These are phyloP conservation scores for Sphyrna mokarran DNA, from an alignment of 2,113 vertebrate genomes.

Conservation along the genomic window DNA sequence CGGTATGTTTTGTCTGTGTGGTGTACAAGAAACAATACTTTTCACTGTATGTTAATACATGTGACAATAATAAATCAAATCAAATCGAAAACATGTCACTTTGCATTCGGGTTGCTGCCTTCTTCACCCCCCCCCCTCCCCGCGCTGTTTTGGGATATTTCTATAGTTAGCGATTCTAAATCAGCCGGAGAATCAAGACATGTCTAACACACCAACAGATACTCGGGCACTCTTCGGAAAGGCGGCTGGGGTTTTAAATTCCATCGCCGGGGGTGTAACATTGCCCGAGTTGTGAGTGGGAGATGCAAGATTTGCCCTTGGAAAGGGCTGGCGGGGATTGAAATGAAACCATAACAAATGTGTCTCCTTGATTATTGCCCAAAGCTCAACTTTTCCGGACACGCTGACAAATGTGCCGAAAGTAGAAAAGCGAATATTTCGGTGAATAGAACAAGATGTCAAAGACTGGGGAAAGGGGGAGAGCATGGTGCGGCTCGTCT, in stretches of 20 bases:
- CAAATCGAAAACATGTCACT: too few species aligned
- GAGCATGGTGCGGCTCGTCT: conserved; percentile 42
- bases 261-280: neutral
- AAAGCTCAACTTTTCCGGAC: neutral
- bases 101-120: too few species aligned
- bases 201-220: neutral
- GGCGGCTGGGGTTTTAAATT: neutral
- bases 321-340: too few species aligned
- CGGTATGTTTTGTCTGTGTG: too few species aligned
- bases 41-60: too few species aligned
- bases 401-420: neutral
- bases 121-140: too few species aligned
- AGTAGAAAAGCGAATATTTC: neutral
- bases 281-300: too few species aligned
- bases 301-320: too few species aligned
- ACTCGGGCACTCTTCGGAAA: neutral
- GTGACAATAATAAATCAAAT: too few species aligned
- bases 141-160: neutral
- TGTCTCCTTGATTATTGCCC: neutral
- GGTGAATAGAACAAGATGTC: neutral
- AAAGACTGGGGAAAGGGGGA: neutral
- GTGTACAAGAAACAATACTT: too few species aligned
- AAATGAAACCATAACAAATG: too few species aligned
- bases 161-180: neutral
- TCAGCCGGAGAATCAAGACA: neutral